These are phyloP conservation scores for Macropodus opercularis DNA, from an alignment of 2,797 vertebrate genomes.

Conservation along the genomic window DNA sequence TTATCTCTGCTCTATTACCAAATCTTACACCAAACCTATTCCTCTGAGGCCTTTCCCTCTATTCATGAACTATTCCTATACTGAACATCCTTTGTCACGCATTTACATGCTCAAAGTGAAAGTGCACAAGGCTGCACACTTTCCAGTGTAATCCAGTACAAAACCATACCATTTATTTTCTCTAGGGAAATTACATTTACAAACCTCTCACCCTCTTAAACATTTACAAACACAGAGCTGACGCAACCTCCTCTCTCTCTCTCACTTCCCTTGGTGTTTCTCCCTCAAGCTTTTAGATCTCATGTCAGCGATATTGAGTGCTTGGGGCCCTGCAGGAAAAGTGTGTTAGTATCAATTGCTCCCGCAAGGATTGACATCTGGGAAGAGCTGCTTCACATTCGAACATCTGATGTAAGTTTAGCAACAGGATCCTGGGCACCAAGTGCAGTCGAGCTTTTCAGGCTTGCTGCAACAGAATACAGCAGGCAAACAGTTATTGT, in stretches of 20 bases:
- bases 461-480: slow-evolving; percentile 7
- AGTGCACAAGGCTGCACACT: slow-evolving; percentile 14
- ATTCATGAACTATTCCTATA: slow-evolving; percentile 15
- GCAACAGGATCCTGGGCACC: slow-evolving; percentile 23
- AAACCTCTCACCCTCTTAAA: slow-evolving; percentile 52
- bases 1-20: slow-evolving; percentile 32
- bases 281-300: slow-evolving; percentile 50
- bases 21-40: slow-evolving; percentile 35
- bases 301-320: slow-evolving; percentile 35
- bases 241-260: slow-evolving; percentile 27
- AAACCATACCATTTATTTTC: slow-evolving; percentile 55
- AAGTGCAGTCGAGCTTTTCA: slow-evolving; percentile 17
- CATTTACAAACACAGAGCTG: slow-evolving; percentile 60
- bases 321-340: slow-evolving; percentile 31
- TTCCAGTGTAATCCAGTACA: slow-evolving; percentile 42
- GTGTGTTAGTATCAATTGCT: slow-evolving; percentile 50
- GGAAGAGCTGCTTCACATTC: slow-evolving; percentile 30
- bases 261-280: slow-evolving; percentile 11
- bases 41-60: slow-evolving; percentile 20
- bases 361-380: slow-evolving; percentile 31
- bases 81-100: slow-evolving; percentile 4
- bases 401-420: slow-evolving; percentile 19
- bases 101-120: slow-evolving; percentile 2
- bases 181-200: slow-evolving; percentile 44
- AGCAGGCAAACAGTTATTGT: slow-evolving; percentile 6